phyloP scores from a whole-genome alignment of 2,113 vertebrate genomes.

The Microcebus griseorufus region DNA sequence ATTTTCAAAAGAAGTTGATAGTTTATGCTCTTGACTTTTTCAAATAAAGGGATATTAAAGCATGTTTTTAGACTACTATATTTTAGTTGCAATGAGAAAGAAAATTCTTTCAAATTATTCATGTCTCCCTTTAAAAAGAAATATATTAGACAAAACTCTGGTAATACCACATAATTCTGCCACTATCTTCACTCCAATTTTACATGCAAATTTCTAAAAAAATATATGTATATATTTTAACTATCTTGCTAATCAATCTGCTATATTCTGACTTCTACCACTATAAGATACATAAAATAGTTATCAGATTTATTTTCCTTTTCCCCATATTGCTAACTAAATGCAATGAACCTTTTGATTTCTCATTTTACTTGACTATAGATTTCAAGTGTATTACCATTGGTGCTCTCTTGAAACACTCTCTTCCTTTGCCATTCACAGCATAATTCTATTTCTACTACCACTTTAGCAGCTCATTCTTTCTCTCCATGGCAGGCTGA shows the following conservation, averaged over 20 bases:
- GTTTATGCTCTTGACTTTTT: not conserved
- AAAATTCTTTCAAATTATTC: conserved; percentile 6
- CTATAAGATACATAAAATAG: not conserved
- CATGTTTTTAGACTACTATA: not conserved
- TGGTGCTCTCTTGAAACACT: not conserved
- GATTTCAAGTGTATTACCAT: not conserved
- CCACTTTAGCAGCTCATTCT: not conserved
- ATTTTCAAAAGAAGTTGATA: not conserved
- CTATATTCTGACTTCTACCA: not conserved
- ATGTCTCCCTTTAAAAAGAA: not conserved
- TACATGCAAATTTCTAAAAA: not conserved
- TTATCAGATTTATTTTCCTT: not conserved
- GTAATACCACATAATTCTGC: not conserved
- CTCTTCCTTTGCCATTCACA: not conserved
- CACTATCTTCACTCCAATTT: not conserved
- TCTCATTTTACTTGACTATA: not conserved
- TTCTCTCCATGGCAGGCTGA: conserved; percentile 42
- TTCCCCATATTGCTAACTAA: not conserved
- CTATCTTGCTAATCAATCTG: not conserved
- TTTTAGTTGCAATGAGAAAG: not conserved
- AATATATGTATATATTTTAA: not conserved
- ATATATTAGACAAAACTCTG: not conserved
- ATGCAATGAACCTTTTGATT: not conserved
- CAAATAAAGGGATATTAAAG: not conserved
- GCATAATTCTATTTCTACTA: not conserved